phyloP scores from a whole-genome alignment of 2,113 vertebrate genomes.

The Condylura cristata region DNA sequence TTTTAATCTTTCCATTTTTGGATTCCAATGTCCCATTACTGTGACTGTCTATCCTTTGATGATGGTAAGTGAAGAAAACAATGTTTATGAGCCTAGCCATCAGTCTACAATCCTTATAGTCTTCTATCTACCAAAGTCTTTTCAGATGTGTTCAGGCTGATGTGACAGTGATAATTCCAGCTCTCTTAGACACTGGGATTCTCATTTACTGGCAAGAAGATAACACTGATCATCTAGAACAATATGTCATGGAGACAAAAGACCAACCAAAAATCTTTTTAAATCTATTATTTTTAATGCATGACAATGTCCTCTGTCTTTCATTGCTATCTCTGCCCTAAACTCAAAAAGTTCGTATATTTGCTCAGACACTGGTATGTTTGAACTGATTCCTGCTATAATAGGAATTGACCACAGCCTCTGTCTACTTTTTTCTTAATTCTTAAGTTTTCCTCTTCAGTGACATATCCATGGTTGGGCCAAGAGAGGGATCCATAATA shows the following conservation, averaged over 20 bases:
- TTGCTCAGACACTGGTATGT: background rate
- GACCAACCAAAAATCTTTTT: background rate
- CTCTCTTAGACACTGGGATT: background rate
- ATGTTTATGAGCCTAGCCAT: background rate
- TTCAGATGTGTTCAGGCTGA: background rate
- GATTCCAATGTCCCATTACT: background rate
- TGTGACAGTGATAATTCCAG: background rate
- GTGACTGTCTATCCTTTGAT: background rate
- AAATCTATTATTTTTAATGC: background rate
- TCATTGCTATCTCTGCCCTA: no score
- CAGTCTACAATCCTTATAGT: background rate
- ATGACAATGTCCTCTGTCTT: background rate
- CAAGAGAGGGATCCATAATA: background rate
- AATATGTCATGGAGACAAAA: background rate
- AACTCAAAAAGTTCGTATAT: background rate
- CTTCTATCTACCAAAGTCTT: background rate
- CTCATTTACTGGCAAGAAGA: background rate
- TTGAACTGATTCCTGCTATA: background rate
- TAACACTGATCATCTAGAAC: background rate
- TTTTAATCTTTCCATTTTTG: background rate
- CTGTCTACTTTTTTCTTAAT: background rate
- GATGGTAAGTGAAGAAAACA: background rate
- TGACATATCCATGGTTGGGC: background rate
- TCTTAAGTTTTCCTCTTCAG: background rate
- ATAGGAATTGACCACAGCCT: background rate